A percentile compares a stretch with the other conserved stretches of the same genome.
These are phyloP conservation scores for Python bivittatus DNA, from an alignment of 2,113 vertebrate species.

Conservation along the genomic window DNA sequence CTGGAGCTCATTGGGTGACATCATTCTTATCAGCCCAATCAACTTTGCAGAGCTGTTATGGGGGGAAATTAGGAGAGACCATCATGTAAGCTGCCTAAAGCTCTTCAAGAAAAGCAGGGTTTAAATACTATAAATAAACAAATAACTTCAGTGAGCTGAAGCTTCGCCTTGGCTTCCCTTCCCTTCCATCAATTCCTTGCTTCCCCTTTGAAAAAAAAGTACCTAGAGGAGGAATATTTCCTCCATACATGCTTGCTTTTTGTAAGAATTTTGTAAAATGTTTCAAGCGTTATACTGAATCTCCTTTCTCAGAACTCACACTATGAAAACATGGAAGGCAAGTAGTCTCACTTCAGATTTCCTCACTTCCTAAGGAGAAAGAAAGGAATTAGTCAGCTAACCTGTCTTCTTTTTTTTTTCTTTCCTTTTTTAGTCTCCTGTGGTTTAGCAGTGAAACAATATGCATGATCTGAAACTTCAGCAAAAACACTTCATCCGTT, in stretches of 20 bases:
- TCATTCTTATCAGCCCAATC: background rate
- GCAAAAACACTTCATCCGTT: background rate
- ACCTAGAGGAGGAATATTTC: background rate
- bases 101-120: background rate
- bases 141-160: background rate
- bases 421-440: background rate
- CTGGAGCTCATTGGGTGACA: background rate
- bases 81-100: background rate
- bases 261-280: background rate
- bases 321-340: background rate
- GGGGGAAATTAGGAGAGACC: background rate
- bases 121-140: background rate
- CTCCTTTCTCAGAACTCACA: background rate
- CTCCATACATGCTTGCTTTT: background rate
- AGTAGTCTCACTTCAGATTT: background rate
- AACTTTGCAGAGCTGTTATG: background rate
- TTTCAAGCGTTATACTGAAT: background rate
- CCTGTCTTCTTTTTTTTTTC: background rate
- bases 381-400: background rate
- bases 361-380: background rate
- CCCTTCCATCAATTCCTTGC: background rate
- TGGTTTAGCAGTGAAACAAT: background rate
- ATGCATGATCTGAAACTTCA: background rate
- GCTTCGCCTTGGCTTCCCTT: background rate
- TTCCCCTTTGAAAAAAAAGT: background rate